Conservation (phyloP, 2,888 invertebrate genomes). For the Scaptomyza polygonia region DNA sequence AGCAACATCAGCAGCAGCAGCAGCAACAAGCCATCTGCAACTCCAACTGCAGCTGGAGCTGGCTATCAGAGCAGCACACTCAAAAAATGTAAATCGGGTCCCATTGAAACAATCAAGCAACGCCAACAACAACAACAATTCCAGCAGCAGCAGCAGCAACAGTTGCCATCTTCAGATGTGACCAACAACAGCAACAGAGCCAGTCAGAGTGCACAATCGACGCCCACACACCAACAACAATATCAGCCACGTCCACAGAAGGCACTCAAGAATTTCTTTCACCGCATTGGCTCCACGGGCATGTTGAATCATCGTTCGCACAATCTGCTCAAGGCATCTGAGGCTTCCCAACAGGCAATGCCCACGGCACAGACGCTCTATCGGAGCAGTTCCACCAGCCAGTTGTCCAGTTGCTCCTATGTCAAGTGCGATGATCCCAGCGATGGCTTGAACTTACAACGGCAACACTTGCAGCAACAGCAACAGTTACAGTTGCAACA, state of each 20-base stretch:
- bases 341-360: conserved; percentile 72
- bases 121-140: conserved; percentile 56
- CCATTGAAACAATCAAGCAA: conserved; percentile 85
- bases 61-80: conserved; percentile 78
- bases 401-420: conserved; percentile 88
- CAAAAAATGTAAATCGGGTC: conserved; percentile 86
- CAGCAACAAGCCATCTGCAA: conserved; percentile 42
- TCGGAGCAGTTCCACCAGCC: conserved; percentile 91
- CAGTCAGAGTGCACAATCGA: conserved; percentile 64
- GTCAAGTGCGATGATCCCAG: conserved; percentile 92
- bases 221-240: conserved; percentile 75
- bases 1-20: conserved; percentile 40
- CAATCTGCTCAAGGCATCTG: conserved; percentile 81
- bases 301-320: conserved; percentile 87
- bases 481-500: conserved; percentile 38
- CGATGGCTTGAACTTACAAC: conserved; percentile 88
- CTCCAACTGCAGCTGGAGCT: conserved; percentile 26
- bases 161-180: conserved; percentile 30
- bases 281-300: conserved; percentile 91
- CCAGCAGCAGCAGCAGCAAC: conserved; percentile 23
- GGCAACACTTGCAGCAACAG: conserved; percentile 23
- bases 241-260: conserved; percentile 84
- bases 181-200: conserved; percentile 17
- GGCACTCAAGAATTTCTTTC: conserved; percentile 89
- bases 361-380: conserved; percentile 85